Base-by-base conservation (phyloP, 2,888 invertebrate species). In the Leucophenga montana region DNA sequence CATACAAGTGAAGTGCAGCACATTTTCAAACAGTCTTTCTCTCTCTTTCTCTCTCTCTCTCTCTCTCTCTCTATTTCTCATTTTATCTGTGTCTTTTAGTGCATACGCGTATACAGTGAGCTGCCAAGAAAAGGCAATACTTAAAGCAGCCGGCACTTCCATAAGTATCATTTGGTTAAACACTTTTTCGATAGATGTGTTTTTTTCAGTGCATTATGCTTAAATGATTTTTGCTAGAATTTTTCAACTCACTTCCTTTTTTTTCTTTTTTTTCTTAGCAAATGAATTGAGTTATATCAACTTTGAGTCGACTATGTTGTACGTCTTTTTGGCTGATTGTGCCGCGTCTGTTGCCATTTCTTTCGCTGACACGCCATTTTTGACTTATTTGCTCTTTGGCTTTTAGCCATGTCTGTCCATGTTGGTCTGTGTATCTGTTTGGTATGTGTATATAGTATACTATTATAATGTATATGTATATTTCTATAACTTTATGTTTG, bases 251-350 rank as follows among this genome's bases (percentile, higher is more conserved):
- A 4, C 27, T 27, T 27, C 27, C 4, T 27, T 3, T 3, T 3
- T 61, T 61, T 61, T 44, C 16, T 20, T 44, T 44, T 57, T 27
- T 27, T 1, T 61, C 31, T 61, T 61, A 9, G 20, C 44, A 44
- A 61, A 61, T 39, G 44, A 61, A 61, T 61, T 61, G 61, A 61
- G 61, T 61, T 61, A 61, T 61, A 61, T 27, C 56, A 27, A 14
- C 13, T 27, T 16, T 59, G 59, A 14, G 11, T 1, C n/a, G n/a
- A n/a, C 31, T 59, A 31, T 9, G 39, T 39, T 39, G 39, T 11
- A 11, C 39, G 39, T 11, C 39, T 39, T 39, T 39, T 39, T 11
- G 39, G 39, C 39, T 39, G 39, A 39, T 39, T 39, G 39, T 39
- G 39, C 39, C 39, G 39, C 39, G 39, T 11, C 50, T 50, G 50